Percentiles rank a stretch among this genome's conserved stretches.
Evolutionary conservation across 2,113 vertebrate genomes (phyloP).

Genomic region (Orcinus orca): DNA sequence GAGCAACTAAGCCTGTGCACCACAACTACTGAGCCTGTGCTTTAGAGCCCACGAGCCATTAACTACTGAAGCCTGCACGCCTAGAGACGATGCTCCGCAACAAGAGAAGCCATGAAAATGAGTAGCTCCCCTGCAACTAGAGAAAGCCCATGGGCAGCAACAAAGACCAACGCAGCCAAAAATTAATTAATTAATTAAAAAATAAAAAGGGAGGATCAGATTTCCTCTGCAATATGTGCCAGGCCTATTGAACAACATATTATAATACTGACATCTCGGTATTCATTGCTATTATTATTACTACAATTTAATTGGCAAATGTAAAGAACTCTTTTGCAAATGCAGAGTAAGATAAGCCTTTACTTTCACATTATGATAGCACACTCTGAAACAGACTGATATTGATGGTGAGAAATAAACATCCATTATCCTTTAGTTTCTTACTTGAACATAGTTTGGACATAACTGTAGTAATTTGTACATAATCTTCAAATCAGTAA

Average conservation of each 20-base stretch:
- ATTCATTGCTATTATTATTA: not conserved
- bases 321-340: not conserved
- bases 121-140: no score
- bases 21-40: no score
- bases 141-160: no score
- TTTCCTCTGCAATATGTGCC: not conserved
- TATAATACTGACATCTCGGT: not conserved
- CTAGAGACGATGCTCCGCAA: no score
- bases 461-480: constrained; percentile 72
- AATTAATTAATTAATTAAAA: no score
- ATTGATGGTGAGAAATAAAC: constrained; percentile 42
- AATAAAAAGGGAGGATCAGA: not conserved
- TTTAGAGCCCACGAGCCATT: no score
- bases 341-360: constrained; percentile 2
- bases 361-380: not conserved
- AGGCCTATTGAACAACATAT: not conserved
- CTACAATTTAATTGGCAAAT: not conserved
- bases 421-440: constrained; percentile 47
- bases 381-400: not conserved
- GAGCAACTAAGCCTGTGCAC: no score
- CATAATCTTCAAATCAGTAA: constrained; percentile 69
- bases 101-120: no score
- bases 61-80: no score
- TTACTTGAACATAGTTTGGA: constrained; percentile 56
- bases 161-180: no score